A percentile compares a stretch with the other conserved stretches of the same genome.
These are phyloP conservation scores for Mercenaria mercenaria DNA, from an alignment of 1,140 invertebrate species.

Conservation along the genomic window DNA sequence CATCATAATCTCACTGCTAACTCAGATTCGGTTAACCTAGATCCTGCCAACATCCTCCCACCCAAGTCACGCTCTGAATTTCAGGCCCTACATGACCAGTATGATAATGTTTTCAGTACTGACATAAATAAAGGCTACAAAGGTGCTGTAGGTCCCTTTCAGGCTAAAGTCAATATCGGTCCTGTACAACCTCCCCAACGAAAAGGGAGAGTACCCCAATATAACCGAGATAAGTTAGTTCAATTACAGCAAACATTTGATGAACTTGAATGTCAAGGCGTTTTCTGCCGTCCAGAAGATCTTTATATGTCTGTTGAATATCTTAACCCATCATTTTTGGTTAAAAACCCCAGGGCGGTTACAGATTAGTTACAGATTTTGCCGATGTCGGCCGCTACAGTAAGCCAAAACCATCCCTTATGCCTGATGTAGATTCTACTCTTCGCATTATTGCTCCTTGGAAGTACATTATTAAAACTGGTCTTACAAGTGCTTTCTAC, in stretches of 20 bases:
- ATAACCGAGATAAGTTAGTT: slow-evolving; percentile 42
- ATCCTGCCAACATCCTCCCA: slow-evolving; percentile 24
- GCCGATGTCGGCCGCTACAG: slow-evolving; percentile 53
- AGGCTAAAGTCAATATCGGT: slow-evolving; percentile 59
- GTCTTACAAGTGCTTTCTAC: slow-evolving; percentile 56
- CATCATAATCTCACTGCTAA: not conserved
- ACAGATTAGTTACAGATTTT: slow-evolving; percentile 70
- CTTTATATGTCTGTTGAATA: slow-evolving; percentile 61
- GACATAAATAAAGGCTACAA: slow-evolving; percentile 39
- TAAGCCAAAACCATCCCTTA: slow-evolving; percentile 36
- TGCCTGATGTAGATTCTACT: slow-evolving; percentile 64
- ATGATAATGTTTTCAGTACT: slow-evolving; percentile 43
- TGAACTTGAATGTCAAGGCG: slow-evolving; percentile 50
- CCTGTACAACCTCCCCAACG: slow-evolving; percentile 69
- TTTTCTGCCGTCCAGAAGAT: slow-evolving; percentile 68
- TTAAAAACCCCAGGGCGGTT: slow-evolving; percentile 63
- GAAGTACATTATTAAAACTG: slow-evolving; percentile 38
- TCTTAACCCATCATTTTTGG: slow-evolving; percentile 58
- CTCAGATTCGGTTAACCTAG: slow-evolving; percentile 7
- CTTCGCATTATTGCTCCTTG: slow-evolving; percentile 10
- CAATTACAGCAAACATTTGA: slow-evolving; percentile 64
- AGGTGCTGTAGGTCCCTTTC: slow-evolving; percentile 51
- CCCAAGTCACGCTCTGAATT: not conserved
- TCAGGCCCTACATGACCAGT: not conserved
- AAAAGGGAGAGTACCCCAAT: slow-evolving; percentile 64